phyloP scores from a whole-genome alignment of 1,140 invertebrate species.

The Drosophila novamexicana region DNA sequence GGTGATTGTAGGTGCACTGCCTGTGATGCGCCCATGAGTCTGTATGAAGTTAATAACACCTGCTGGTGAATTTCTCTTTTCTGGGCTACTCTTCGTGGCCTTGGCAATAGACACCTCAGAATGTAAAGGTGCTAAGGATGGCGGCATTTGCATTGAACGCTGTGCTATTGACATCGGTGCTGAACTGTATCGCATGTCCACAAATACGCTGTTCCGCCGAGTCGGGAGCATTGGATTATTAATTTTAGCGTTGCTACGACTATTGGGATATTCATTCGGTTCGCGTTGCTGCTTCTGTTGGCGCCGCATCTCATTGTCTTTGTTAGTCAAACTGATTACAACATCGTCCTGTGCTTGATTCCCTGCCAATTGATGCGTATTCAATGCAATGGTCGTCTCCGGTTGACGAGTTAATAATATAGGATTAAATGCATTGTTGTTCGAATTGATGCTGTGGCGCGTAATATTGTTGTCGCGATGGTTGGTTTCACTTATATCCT shows the following conservation, averaged over 20 bases:
- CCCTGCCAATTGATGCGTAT: background rate
- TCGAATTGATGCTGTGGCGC: constrained; percentile 1
- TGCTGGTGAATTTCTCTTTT: constrained; percentile 56
- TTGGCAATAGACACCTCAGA: constrained; percentile 26
- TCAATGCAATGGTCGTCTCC: constrained; percentile 38
- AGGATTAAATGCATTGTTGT: constrained; percentile 57
- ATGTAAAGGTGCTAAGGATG: constrained; percentile 45
- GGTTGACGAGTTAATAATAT: constrained; percentile 46
- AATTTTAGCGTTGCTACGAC: constrained; percentile 12
- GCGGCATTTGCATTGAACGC: constrained; percentile 60
- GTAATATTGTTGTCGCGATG: constrained; percentile 3
- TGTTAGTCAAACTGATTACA: constrained; percentile 34
- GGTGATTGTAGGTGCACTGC: constrained; percentile 36
- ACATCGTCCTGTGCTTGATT: constrained; percentile 15
- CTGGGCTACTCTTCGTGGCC: constrained; percentile 26
- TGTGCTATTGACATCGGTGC: constrained; percentile 72
- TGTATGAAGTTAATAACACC: constrained; percentile 76
- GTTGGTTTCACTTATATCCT: constrained; percentile 7
- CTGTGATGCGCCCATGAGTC: constrained; percentile 67
- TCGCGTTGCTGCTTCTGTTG: constrained; percentile 18
- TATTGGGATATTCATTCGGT: constrained; percentile 4
- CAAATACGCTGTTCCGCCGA: constrained; percentile 64
- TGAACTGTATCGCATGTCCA: constrained; percentile 57
- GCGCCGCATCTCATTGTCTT: constrained; percentile 6
- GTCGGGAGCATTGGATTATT: constrained; percentile 16